phyloP scores from a whole-genome alignment of 2,888 invertebrate species.

The Ennomos erosarius region DNA sequence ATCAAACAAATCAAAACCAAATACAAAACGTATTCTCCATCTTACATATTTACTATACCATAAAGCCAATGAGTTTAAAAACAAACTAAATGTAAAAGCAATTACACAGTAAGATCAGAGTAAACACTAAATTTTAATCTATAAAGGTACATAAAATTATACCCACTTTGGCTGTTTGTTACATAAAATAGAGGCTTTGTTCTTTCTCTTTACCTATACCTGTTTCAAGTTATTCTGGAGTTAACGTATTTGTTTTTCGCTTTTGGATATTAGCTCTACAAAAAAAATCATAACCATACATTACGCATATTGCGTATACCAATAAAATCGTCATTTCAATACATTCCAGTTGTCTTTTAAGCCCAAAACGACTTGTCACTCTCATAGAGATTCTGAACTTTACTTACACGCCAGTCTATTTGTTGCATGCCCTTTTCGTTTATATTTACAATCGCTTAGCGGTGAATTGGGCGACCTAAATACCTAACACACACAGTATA shows the following conservation, averaged over 20 bases:
- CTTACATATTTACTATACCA: slow-evolving; percentile 1
- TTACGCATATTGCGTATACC: neutral
- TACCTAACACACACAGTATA: slow-evolving; percentile 7
- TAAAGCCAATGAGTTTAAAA: slow-evolving; percentile 7
- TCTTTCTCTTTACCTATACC: neutral
- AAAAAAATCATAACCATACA: slow-evolving; percentile 28
- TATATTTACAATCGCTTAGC: slow-evolving; percentile 75
- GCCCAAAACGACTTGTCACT: slow-evolving; percentile 47
- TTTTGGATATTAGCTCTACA: neutral
- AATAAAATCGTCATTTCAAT: neutral
- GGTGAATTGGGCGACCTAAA: slow-evolving; percentile 52
- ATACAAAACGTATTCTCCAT: slow-evolving; percentile 8
- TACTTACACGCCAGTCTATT: slow-evolving; percentile 68
- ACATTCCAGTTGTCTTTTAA: slow-evolving; percentile 6
- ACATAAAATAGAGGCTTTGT: slow-evolving; percentile 15
- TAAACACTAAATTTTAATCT: slow-evolving; percentile 9
- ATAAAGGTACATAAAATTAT: slow-evolving; percentile 8
- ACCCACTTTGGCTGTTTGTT: neutral
- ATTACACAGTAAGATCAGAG: slow-evolving; percentile 7
- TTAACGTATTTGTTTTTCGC: no score
- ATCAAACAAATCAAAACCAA: slow-evolving; percentile 22
- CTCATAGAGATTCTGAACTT: slow-evolving; percentile 76
- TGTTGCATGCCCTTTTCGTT: slow-evolving; percentile 64
- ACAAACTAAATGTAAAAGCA: slow-evolving; percentile 7
- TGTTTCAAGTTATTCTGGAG: no score